Conservation (phyloP, 1,140 invertebrate genomes). For the Bombus picipes region DNA sequence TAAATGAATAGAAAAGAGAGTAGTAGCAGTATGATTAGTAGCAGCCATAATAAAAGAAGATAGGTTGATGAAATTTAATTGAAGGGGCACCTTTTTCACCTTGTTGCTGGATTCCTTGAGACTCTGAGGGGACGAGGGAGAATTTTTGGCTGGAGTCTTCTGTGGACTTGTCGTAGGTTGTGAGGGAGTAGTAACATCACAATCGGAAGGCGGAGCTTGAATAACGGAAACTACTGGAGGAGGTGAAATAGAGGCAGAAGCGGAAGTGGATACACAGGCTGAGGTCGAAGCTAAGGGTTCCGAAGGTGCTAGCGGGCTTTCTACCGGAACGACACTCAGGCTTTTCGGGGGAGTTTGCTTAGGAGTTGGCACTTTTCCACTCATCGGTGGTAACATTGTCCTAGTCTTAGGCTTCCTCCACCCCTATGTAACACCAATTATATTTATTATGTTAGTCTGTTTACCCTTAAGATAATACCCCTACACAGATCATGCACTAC, state of each 20-base stretch:
- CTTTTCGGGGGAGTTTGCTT: constrained; percentile 83
- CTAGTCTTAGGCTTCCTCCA: constrained; percentile 90
- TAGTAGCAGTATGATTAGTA: constrained; percentile 7
- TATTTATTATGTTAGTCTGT: constrained; percentile 33
- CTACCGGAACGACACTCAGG: constrained; percentile 79
- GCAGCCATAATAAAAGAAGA: constrained; percentile 51
- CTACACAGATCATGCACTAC: constrained; percentile 7
- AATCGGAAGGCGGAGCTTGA: constrained; percentile 77
- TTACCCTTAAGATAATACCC: constrained; percentile 4
- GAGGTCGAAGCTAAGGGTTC: constrained; percentile 83
- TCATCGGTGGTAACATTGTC: constrained; percentile 87
- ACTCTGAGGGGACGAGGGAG: constrained; percentile 84
- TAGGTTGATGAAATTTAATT: constrained; percentile 52
- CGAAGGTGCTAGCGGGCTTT: constrained; percentile 79
- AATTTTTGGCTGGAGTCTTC: constrained; percentile 82
- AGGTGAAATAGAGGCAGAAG: constrained; percentile 80
- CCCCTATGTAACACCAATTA: constrained; percentile 84
- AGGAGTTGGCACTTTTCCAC: constrained; percentile 82
- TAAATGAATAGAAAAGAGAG: constrained; percentile 3
- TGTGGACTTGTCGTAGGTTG: constrained; percentile 79
- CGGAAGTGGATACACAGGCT: constrained; percentile 74
- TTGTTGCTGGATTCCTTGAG: constrained; percentile 85
- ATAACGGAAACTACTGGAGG: constrained; percentile 82
- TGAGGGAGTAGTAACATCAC: constrained; percentile 77
- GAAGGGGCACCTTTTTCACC: constrained; percentile 85